These are phyloP conservation scores for Drosophila biarmipes DNA, from an alignment of 1,140 invertebrate species.

Conservation along the genomic window DNA sequence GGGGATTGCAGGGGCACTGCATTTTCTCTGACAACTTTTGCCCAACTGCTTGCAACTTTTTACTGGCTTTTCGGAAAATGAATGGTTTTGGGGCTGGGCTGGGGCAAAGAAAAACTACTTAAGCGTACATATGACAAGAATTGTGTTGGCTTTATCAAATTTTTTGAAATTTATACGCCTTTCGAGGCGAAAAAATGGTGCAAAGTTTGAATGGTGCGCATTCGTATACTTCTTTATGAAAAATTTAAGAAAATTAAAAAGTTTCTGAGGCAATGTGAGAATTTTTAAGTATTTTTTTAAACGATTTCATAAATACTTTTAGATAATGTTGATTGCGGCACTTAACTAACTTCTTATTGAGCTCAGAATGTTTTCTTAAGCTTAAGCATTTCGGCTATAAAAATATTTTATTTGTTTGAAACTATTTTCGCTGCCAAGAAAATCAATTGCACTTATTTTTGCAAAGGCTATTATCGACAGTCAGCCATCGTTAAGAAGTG, in stretches of 20 bases:
- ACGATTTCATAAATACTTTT: no score
- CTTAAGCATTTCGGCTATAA: not conserved
- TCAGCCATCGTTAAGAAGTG: slow-evolving; percentile 71
- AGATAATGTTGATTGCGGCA: no score
- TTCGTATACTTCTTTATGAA: not conserved
- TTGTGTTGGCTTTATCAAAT: slow-evolving; percentile 55
- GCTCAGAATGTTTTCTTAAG: no score
- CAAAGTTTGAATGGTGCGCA: not conserved
- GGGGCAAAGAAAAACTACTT: slow-evolving; percentile 38
- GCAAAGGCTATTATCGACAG: slow-evolving; percentile 70
- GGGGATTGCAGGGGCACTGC: slow-evolving; percentile 7
- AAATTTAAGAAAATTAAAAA: not conserved
- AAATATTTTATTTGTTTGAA: slow-evolving; percentile 10
- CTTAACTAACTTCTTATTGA: no score
- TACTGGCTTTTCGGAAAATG: slow-evolving; percentile 39
- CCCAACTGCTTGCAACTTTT: slow-evolving; percentile 42
- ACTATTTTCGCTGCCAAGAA: slow-evolving; percentile 55
- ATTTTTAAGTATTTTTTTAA: no score
- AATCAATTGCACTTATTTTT: slow-evolving; percentile 75
- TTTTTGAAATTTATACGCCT: slow-evolving; percentile 37
- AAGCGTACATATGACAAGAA: slow-evolving; percentile 25
- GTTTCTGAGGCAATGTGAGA: not conserved
- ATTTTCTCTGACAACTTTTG: slow-evolving; percentile 65
- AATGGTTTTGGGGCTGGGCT: slow-evolving; percentile 28
- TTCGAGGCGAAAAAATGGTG: not conserved